phyloP scores from a whole-genome alignment of 2,113 vertebrate genomes.

The Coturnix japonica region DNA sequence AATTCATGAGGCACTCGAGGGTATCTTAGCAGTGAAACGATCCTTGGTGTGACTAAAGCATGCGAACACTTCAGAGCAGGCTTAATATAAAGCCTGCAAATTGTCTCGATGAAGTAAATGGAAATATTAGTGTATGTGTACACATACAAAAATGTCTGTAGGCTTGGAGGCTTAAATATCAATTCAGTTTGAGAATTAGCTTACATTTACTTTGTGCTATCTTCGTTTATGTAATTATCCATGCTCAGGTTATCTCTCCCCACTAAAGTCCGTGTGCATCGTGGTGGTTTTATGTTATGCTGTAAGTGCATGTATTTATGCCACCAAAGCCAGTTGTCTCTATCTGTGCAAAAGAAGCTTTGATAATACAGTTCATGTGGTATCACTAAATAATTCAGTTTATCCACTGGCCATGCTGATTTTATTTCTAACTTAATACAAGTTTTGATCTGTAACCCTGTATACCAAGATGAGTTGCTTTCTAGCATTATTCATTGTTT shows the following conservation, averaged over 20 bases:
- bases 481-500: slow-evolving; percentile 26
- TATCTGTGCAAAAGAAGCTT: neutral
- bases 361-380: neutral
- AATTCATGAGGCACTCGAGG: neutral
- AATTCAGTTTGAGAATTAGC: neutral
- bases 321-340: neutral
- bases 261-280: rapidly evolving
- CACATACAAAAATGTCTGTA: neutral
- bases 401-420: neutral
- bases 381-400: neutral
- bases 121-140: neutral
- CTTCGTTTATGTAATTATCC: neutral
- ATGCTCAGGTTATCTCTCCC: neutral
- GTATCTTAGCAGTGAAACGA: neutral
- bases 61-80: neutral
- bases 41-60: neutral
- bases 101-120: neutral
- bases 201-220: neutral
- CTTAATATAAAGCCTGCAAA: neutral
- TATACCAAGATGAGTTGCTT: neutral
- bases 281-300: neutral
- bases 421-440: neutral
- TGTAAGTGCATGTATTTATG: no score
- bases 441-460: neutral
- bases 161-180: neutral